Evolutionary conservation across 2,113 vertebrate genomes (phyloP), one percentile per base, ranked within the genome.

Genomic region (Nothobranchius kuhntae): DNA sequence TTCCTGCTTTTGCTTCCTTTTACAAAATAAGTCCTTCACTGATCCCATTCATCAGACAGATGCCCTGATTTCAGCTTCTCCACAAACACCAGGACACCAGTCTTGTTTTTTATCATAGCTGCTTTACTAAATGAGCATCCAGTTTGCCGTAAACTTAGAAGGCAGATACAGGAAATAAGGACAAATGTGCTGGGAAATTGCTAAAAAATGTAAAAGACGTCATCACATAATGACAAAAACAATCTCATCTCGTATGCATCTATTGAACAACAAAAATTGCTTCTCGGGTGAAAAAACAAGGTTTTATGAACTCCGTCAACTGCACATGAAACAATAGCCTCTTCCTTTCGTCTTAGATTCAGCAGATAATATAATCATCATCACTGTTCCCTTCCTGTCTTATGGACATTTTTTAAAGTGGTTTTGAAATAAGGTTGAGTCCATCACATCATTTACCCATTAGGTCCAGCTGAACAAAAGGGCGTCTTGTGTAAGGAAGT

Each of bases 31-130:
- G 40, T 78, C 58, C 53, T 52, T 45, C 51, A 44, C 40, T 68
- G 68, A 65, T 60, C 47, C 61, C 63, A 38, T 42, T 51, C 47
- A 59, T 21, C 62, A 75, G 60, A 62, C 46, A 17, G 44, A 81
- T 5, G 36, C 21, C 30, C 38, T 69, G 12, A 44, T 53, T n/a
- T 51, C 61, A 63, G 38, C 12, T 51, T 30, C 53, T 68, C 53
- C 61, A 48, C 4, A 44, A 44, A 71, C 21, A 42, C 55, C 55
- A 9, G 35, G 56, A 65, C 45, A 11, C 24, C 40, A 13, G 12
- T 14, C 26, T 53, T 46, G 4, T 13, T 46, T 51, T 51, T 53
- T 13, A 58, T 67, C 62, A 68, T 40, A 45, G 36, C 12, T 50
- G 5, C 44, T 47, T 60, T 58, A 4, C 2, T 36, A 30, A 61